Conservation (phyloP, 2,113 vertebrate species). For the Ageneiosus marmoratus region DNA sequence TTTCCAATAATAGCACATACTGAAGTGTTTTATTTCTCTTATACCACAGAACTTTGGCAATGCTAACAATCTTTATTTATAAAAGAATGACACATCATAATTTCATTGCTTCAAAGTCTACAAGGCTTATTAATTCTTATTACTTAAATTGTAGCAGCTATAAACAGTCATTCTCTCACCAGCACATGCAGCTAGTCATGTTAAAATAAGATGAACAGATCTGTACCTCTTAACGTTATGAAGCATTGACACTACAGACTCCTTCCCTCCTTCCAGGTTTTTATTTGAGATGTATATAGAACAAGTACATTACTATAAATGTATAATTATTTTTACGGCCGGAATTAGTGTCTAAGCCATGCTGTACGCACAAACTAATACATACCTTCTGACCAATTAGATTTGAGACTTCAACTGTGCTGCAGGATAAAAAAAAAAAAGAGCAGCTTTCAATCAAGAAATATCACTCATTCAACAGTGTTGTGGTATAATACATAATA, state of each 20-base stretch:
- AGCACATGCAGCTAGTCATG: background rate
- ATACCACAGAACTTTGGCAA: background rate
- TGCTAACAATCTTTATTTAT: background rate
- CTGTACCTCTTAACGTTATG: background rate
- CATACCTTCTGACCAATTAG: no score
- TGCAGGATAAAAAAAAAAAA: no score
- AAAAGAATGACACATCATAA: background rate
- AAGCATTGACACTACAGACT: background rate
- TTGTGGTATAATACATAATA: no score
- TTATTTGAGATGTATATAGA: no score
- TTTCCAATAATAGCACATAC: background rate
- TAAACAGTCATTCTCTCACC: background rate
- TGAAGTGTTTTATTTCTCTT: background rate
- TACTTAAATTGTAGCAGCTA: background rate
- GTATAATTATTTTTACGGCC: no score
- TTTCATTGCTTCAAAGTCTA: background rate
- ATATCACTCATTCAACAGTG: no score
- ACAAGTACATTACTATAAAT: no score
- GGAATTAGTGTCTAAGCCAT: no score
- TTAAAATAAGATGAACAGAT: background rate
- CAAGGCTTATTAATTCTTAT: background rate
- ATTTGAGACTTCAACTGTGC: no score
- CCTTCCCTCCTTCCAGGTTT: background rate
- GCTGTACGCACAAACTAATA: no score
- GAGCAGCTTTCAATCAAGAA: no score